These are phyloP conservation scores for Orchestia grillus DNA, from an alignment of 1,140 invertebrate species.

Conservation along the genomic window DNA sequence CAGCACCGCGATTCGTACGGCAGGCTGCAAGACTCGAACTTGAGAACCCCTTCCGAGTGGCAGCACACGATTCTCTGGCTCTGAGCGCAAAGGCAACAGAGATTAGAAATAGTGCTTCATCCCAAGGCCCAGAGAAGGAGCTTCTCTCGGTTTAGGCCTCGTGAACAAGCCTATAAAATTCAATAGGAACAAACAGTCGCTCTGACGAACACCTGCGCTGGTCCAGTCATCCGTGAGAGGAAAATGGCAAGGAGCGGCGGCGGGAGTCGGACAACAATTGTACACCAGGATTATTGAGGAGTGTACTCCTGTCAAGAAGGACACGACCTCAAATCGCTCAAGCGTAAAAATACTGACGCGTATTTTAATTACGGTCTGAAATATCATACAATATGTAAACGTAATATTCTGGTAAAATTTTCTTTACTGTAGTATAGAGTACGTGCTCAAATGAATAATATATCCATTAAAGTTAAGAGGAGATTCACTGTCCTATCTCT, in stretches of 20 bases:
- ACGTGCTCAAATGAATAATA: no score
- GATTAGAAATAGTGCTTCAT: not conserved
- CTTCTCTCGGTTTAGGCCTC: not conserved
- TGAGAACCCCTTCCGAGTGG: not conserved
- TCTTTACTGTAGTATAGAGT: no score
- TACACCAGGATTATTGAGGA: not conserved
- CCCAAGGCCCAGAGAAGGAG: not conserved
- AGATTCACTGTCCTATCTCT: not conserved
- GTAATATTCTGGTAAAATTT: not conserved
- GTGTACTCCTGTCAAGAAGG: not conserved
- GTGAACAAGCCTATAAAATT: not conserved
- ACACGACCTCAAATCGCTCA: not conserved
- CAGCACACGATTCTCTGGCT: not conserved
- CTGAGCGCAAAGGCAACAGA: not conserved
- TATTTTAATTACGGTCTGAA: not conserved
- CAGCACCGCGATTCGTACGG: not conserved
- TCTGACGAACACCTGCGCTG: not conserved
- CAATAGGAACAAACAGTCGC: constrained; percentile 7
- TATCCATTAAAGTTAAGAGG: not conserved
- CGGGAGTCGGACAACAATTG: not conserved
- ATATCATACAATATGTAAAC: not conserved
- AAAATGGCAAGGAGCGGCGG: not conserved
- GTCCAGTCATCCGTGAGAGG: not conserved
- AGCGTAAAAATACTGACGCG: not conserved
- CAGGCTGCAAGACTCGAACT: not conserved